A percentile compares a stretch with the other conserved stretches of the same genome.
These are phyloP conservation scores for Drosophila bunnanda DNA, from an alignment of 2,888 invertebrate species.

Conservation along the genomic window DNA sequence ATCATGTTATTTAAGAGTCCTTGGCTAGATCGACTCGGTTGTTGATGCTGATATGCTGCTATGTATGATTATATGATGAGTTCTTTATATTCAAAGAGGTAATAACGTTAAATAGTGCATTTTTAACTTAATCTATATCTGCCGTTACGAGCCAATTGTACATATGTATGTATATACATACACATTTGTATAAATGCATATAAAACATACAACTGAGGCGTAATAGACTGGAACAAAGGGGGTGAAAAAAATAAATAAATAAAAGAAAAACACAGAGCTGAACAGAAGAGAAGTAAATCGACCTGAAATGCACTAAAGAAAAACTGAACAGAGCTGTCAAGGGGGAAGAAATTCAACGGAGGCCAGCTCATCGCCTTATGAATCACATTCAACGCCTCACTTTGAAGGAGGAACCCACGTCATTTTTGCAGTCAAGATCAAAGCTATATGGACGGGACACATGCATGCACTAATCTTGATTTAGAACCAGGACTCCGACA, in stretches of 20 bases:
- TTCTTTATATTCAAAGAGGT: not conserved
- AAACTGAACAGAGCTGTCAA: constrained; percentile 15
- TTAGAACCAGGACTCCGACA: not conserved
- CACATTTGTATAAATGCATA: not conserved
- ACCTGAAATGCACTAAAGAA: constrained; percentile 13
- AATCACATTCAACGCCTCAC: constrained; percentile 5
- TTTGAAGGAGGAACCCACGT: not conserved
- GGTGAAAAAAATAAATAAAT: not conserved
- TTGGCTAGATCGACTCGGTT: too few relatives aligned
- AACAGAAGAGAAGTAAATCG: constrained; percentile 7
- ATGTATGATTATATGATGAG: too few relatives aligned
- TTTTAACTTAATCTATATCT: not conserved
- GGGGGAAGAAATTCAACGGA: not conserved
- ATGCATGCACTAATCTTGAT: not conserved
- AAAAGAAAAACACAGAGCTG: constrained; percentile 1
- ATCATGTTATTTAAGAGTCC: not conserved
- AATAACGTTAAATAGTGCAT: not conserved
- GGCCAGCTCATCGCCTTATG: constrained; percentile 19
- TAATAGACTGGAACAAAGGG: constrained; percentile 45
- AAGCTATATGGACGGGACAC: not conserved
- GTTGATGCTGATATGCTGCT: not conserved
- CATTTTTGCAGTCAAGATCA: not conserved
- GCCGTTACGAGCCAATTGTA: not conserved
- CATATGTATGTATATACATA: not conserved
- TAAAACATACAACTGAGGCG: constrained; percentile 26